Percentiles rank a stretch among this genome's conserved stretches.
phyloP scores from a whole-genome alignment of 2,113 vertebrate species.

The Phylloscopus trochilus region DNA sequence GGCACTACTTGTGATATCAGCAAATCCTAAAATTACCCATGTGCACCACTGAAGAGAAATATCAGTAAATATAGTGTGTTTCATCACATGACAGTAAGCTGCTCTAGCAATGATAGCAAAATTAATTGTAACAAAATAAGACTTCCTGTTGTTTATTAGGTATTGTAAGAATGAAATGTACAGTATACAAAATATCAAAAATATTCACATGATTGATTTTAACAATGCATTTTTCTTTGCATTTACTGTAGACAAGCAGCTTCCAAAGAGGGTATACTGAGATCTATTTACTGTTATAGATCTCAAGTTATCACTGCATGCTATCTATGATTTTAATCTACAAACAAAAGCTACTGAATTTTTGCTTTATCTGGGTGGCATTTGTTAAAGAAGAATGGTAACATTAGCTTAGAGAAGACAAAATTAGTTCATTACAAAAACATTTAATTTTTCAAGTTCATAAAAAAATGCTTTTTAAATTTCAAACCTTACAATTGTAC shows the following conservation, averaged over 20 bases:
- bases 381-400: neutral
- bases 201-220: neutral
- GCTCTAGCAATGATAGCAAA: neutral
- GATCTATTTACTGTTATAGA: neutral
- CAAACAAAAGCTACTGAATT: neutral
- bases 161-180: conserved; percentile 32
- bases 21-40: neutral
- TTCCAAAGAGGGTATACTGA: neutral
- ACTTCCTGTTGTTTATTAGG: conserved; percentile 46
- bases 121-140: conserved; percentile 49
- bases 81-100: neutral
- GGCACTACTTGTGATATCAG: neutral
- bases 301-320: neutral
- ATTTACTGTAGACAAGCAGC: neutral
- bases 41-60: neutral
- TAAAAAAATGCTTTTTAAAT: neutral
- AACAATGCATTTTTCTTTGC: neutral
- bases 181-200: conserved; percentile 38
- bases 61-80: neutral
- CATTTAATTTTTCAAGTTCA: neutral
- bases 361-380: neutral
- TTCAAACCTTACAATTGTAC: neutral
- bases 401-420: neutral
- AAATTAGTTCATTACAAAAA: neutral
- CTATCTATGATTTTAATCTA: neutral